phyloP scores from a whole-genome alignment of 2,888 invertebrate genomes.

The Rhagium mordax region DNA sequence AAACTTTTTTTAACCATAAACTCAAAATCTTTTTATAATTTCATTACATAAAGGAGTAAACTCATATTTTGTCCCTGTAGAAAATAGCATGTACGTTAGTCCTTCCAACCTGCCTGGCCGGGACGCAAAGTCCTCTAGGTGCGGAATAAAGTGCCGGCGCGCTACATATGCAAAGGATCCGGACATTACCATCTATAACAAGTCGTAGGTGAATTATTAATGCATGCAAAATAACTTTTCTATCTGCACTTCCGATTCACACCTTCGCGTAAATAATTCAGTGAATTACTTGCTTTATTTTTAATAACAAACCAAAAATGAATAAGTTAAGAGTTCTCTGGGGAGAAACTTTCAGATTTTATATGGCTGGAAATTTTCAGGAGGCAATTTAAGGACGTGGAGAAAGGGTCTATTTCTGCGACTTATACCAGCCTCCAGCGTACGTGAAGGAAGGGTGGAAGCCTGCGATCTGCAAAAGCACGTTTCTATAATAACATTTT shows the following conservation, averaged over 20 bases:
- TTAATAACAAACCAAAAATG: slow-evolving; percentile 32
- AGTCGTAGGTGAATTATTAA: neutral
- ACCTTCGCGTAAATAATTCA: slow-evolving; percentile 15
- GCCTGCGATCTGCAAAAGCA: slow-evolving; percentile 58
- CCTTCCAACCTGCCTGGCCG: too few relatives aligned
- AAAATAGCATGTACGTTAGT: too few relatives aligned
- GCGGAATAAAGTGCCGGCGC: neutral
- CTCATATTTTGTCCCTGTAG: too few relatives aligned
- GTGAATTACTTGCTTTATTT: slow-evolving; percentile 5
- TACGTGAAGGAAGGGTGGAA: slow-evolving; percentile 48
- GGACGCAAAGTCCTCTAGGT: too few relatives aligned
- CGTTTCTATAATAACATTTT: slow-evolving; percentile 68
- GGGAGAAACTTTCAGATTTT: slow-evolving; percentile 29
- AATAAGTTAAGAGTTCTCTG: slow-evolving; percentile 38
- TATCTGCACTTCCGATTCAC: neutral
- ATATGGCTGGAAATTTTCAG: slow-evolving; percentile 43
- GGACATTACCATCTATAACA: neutral
- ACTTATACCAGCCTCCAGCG: slow-evolving; percentile 32
- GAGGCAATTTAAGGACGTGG: slow-evolving; percentile 46
- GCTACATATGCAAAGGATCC: neutral
- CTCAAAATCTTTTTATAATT: too few relatives aligned
- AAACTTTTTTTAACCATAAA: too few relatives aligned
- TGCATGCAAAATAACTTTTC: neutral
- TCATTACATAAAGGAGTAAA: too few relatives aligned
- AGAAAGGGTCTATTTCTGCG: slow-evolving; percentile 43